Evolutionary conservation across 2,113 vertebrate species (phyloP), one percentile per base, ranked within the genome.

Genomic region (Clarias gariepinus): DNA sequence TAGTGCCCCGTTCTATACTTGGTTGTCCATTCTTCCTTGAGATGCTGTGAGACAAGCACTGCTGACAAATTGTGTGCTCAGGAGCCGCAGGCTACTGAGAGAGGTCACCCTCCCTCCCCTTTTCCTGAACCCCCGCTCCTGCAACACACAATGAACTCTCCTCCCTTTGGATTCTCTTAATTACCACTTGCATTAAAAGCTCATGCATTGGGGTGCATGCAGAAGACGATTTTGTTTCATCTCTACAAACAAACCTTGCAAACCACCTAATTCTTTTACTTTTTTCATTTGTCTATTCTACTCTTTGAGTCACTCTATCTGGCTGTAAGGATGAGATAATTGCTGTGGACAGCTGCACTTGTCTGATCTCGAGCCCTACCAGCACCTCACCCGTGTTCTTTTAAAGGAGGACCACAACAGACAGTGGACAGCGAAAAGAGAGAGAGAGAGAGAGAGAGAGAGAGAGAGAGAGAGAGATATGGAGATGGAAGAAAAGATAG

Each of bases 271-370:
- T 58, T 91, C 87, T 89, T 91, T 88, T 88, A 86, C 11, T 92
- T 91, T 90, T 86, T 64, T 82, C 30, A 36, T 19, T 77, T 55
- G 30, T 81, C 63, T 79, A 61, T 84, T 89, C 87, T 89, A 89
- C 87, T 73, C 88, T 89, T 83, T 85, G 47, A 63, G 81, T 85
- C 92, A 90, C 91, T 95, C 93, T 94, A 90, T 93, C 91, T 92
- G 94, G 91, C 93, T 93, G 92, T 91, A 93, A 94, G 91, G 91
- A 93, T 96, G 97, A 97, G 97, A 98, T 99, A 98, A 99, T 98
- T 97, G 96, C 96, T 96, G 94, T 95, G 96, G 97, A 98, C 97
- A 98, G 96, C 96, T 98, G 97, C 96, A 97, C 94, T 95, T 95
- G 96, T 96, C 94, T 95, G 95, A 95, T 96, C 95, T 95, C 96